Evolutionary conservation across 2,888 invertebrate species (phyloP), one percentile per base, ranked within the genome.

Genomic region (Diloba caeruleocephala): DNA sequence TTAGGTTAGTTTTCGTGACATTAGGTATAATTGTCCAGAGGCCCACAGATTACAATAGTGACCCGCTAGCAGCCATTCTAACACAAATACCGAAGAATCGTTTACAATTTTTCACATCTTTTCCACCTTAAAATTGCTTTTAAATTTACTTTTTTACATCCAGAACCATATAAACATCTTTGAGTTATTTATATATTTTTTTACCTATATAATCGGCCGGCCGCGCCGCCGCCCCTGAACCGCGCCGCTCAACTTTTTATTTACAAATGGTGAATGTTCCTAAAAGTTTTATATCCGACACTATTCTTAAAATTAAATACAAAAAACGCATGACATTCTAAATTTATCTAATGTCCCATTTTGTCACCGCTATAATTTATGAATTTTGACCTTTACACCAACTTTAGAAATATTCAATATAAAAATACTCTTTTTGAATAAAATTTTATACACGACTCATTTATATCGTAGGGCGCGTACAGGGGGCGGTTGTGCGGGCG

Each of bases 261-360:
- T 94, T 95, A 95, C 95, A 95, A 95, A 94, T 95, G 95, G 95
- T 95, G 94, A 94, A 94, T 95, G 95, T 88, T 94, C 95, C 95
- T 95, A 95, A 95, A 95, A 90, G 92, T 94, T 94, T 94, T 92
- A 94, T 94, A 94, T 88, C 91, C 95, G 90, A 94, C 88, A 84
- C 94, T 94, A 94, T 92, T 90, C 94, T 94, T 94, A 93, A 93
- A 94, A 93, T 93, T 94, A 94, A 92, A 94, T 94, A 94, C 92
- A 93, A 93, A 93, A 94, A 94, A 93, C 90, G 90, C 85, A 91
- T 91, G 92, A 91, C 92, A 88, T 81, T 90, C 92, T 93, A 93
- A 91, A 89, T 88, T 92, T 90, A 92, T 81, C 93, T 93, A 93
- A 90, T 87, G 80, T 87, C 80, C 87, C 83, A 82, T 88, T 89